A percentile compares a stretch with the other conserved stretches of the same genome.
These are phyloP conservation scores for Pelagia noctiluca DNA, from an alignment of 30 jellyfish, hydroid and myxozoan species.

Conservation along the genomic window DNA sequence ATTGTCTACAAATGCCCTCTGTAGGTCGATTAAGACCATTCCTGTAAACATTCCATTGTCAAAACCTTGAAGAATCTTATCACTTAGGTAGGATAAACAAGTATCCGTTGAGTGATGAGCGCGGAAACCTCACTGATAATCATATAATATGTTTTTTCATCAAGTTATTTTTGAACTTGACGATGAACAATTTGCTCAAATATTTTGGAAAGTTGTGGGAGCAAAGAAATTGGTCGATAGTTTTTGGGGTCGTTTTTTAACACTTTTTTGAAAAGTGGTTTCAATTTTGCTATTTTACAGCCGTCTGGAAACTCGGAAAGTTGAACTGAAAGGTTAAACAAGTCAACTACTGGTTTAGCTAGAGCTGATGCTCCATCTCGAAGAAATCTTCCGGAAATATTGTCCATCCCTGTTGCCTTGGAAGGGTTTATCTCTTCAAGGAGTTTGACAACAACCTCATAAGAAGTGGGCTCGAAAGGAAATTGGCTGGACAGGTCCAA, in stretches of 20 bases:
- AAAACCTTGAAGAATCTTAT: no score
- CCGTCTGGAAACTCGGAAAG: conserved; percentile 21
- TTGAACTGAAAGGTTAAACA: conserved; percentile 29
- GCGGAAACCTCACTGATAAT: no score
- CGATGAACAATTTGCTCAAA: conserved; percentile 22
- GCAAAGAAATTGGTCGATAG: conserved; percentile 27
- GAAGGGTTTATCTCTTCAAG: conserved; percentile 1
- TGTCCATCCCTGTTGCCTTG: conserved; percentile 30
- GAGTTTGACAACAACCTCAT: background rate
- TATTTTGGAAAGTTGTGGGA: conserved; percentile 17
- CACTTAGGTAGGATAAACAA: no score
- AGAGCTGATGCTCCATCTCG: conserved; percentile 33
- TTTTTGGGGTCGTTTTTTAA: background rate
- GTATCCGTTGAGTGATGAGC: no score
- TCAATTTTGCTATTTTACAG: conserved; percentile 45
- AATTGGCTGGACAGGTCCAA: background rate
- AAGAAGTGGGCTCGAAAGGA: background rate
- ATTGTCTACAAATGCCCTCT: no score
- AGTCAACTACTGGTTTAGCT: conserved; percentile 24
- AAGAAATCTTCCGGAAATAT: conserved; percentile 41
- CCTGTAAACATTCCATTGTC: no score
- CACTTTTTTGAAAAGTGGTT: conserved; percentile 1
- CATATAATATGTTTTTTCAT: no score
- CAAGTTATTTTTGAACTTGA: conserved; percentile 12
- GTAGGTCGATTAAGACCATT: no score